A percentile compares a stretch with the other conserved stretches of the same genome.
Evolutionary conservation across 2,888 invertebrate genomes (phyloP).

Genomic region (Axea sp.): DNA sequence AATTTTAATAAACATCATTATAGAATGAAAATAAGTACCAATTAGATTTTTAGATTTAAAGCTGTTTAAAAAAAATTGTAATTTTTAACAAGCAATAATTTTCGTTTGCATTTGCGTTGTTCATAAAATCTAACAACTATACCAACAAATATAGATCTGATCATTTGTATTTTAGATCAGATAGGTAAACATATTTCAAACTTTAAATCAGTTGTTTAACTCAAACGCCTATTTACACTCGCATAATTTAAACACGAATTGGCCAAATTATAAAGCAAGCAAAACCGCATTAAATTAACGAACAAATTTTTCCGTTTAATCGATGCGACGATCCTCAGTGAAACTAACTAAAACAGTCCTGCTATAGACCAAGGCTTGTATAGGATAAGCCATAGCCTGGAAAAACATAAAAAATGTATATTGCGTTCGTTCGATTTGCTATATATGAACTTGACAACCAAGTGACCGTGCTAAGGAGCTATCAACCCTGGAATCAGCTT

Average conservation of each 20-base stretch:
- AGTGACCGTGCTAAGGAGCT: conserved; percentile 51
- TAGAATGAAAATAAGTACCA: too few species aligned
- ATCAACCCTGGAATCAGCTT: conserved; percentile 53
- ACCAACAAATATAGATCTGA: too few species aligned
- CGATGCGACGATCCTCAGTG: conserved; percentile 17
- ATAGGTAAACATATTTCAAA: too few species aligned
- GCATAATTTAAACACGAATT: conserved; percentile 23
- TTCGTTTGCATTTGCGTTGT: too few species aligned
- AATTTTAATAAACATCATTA: too few species aligned
- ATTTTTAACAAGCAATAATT: too few species aligned
- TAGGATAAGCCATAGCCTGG: conserved; percentile 50
- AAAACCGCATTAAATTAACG: conserved; percentile 33
- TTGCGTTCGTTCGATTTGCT: conserved; percentile 60
- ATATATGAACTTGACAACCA: conserved; percentile 62
- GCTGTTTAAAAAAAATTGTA: too few species aligned
- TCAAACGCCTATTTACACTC: too few species aligned
- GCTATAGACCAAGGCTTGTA: conserved; percentile 42
- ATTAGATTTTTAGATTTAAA: too few species aligned
- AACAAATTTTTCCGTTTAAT: conserved; percentile 27
- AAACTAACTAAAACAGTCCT: conserved; percentile 11
- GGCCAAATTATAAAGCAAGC: conserved; percentile 27
- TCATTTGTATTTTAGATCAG: too few species aligned
- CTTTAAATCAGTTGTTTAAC: too few species aligned
- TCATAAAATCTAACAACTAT: too few species aligned
- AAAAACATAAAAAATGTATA: conserved; percentile 61